These are phyloP conservation scores for Platichthys flesus DNA, from an alignment of 2,113 vertebrate species.

Conservation along the genomic window DNA sequence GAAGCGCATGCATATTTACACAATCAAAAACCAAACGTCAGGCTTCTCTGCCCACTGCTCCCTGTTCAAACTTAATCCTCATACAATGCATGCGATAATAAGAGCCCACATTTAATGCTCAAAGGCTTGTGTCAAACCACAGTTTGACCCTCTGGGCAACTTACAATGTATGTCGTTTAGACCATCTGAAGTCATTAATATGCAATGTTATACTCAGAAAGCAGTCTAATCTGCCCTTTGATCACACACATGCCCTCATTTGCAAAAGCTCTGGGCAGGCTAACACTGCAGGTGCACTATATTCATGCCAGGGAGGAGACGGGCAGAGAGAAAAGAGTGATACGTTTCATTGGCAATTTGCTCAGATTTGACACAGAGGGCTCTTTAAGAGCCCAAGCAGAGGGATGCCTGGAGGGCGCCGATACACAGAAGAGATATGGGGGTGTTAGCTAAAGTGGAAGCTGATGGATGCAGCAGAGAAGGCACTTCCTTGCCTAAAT, in stretches of 20 bases:
- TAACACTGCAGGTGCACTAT: constrained; percentile 72
- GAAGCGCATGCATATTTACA: constrained; percentile 64
- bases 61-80: constrained; percentile 57
- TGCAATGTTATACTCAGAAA: constrained; percentile 57
- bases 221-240: constrained; percentile 61
- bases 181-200: constrained; percentile 59
- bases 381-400: constrained; percentile 54
- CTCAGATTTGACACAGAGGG: constrained; percentile 63
- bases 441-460: constrained; percentile 40
- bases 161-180: constrained; percentile 29
- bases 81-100: constrained; percentile 26
- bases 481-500: neutral
- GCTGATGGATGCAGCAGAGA: constrained; percentile 36
- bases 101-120: constrained; percentile 24
- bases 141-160: constrained; percentile 33
- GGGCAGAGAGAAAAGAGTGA: constrained; percentile 50
- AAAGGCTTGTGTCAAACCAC: constrained; percentile 37
- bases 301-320: constrained; percentile 64
- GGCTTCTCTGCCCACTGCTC: constrained; percentile 7
- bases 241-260: constrained; percentile 63
- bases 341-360: constrained; percentile 53
- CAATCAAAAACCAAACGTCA: constrained; percentile 47
- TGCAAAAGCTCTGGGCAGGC: constrained; percentile 66
- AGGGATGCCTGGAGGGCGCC: constrained; percentile 40
- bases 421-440: constrained; percentile 26